Conservation (phyloP, 2,113 vertebrate species). For the Garra rufa region DNA sequence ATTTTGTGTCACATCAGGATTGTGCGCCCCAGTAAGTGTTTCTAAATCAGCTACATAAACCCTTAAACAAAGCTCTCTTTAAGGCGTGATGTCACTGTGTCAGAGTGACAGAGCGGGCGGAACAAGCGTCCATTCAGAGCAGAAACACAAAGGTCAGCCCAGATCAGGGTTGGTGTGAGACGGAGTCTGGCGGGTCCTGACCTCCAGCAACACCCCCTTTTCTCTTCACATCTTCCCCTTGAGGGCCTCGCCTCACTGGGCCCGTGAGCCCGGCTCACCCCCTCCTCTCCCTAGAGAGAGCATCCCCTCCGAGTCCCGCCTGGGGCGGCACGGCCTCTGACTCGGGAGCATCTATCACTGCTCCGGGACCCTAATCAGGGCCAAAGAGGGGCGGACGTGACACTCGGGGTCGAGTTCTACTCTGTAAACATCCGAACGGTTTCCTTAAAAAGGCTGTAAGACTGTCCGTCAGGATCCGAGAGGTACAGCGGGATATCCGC, state of each 20-base stretch:
- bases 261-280: constrained; percentile 51
- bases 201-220: constrained; percentile 66
- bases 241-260: not conserved
- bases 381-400: constrained; percentile 71
- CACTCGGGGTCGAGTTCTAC: constrained; percentile 73
- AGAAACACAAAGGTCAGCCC: constrained; percentile 78
- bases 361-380: constrained; percentile 76
- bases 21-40: constrained; percentile 59
- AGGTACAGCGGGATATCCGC: constrained; percentile 67
- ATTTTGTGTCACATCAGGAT: constrained; percentile 69
- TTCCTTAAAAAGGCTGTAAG: constrained; percentile 75
- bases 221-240: constrained; percentile 71
- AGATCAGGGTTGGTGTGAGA: constrained; percentile 77
- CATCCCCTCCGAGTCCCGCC: constrained; percentile 66
- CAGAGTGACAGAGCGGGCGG: constrained; percentile 60
- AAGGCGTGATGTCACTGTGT: constrained; percentile 53
- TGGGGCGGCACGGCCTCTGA: constrained; percentile 72
- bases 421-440: constrained; percentile 81
- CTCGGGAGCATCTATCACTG: constrained; percentile 81
- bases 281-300: constrained; percentile 70
- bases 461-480: constrained; percentile 71
- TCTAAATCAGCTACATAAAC: constrained; percentile 72
- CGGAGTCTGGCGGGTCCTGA: constrained; percentile 73
- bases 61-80: constrained; percentile 64
- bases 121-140: constrained; percentile 79